Base-by-base conservation (phyloP, 2,888 invertebrate species). In the Odontocolon sp. region DNA sequence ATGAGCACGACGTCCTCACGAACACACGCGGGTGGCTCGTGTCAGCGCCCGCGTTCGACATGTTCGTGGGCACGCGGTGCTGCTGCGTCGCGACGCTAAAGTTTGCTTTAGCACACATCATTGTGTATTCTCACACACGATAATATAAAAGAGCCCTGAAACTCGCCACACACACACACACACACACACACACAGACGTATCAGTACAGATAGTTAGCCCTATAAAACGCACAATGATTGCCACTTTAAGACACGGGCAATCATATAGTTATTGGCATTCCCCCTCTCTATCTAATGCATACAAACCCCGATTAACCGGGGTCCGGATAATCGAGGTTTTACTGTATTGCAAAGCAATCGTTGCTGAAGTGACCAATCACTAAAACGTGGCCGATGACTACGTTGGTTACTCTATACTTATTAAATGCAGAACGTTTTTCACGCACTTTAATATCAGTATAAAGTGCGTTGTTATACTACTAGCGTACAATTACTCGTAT, bases 1-100 rank as follows among this genome's bases (percentile, higher is more conserved):
- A 81, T 77, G 81, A 80, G 80, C 77, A 77, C 77, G 70, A 77
- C 78, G 72, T 77, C 72, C 61, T 68, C 68, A 72, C 70, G 57
- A 67, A 72, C 69, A 70, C 61, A 79, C 56, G 71, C 61, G 68
- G 75, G 67, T 78, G 63, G 67, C 77, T 81, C 74, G 74, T 74
- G 72, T 75, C 68, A 40, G 63, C 63, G 75, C 42, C 66, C 79
- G 67, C 68, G 76, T 79, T 71, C 70, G 71, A 77, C 77, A 52
- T 77, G 73, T 75, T 73, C 77, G 70, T 68, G 73, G 56, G 67
- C 73, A 73, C 76, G 67, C 56, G 69, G 47, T 69, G 18, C 54
- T 56, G 47, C 70, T 59, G 52, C 64, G 59, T 57, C 50, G 52
- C 47, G 72, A 64, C 77, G 57, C 66, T 38, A 31, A 52, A 64